Evolutionary conservation across 2,113 vertebrate genomes (phyloP).

Genomic region (Malurus melanocephalus): DNA sequence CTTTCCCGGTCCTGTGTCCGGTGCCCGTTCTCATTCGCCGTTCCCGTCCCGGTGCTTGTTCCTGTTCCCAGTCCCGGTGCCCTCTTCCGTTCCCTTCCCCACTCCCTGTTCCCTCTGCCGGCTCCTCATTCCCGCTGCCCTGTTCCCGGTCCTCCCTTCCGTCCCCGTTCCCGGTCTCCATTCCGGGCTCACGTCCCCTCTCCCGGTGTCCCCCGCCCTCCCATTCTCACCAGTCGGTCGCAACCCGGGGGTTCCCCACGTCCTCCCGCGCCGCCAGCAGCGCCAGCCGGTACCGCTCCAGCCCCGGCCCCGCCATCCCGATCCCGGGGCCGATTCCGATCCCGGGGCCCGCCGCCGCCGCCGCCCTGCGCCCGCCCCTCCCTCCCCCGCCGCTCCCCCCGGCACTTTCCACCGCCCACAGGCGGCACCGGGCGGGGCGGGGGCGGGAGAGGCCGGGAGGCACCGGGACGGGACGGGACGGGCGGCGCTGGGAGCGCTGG

Average conservation of each 20-base stretch:
- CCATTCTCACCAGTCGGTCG: conserved; percentile 77
- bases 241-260: conserved; percentile 77
- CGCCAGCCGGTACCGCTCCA: conserved; percentile 81
- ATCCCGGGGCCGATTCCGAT: not conserved
- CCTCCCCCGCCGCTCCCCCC: no score
- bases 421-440: not conserved
- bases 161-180: not conserved
- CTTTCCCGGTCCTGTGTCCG: not conserved
- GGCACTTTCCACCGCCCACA: not conserved
- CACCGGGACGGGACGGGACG: not conserved
- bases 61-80: not conserved
- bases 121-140: not conserved
- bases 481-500: not conserved
- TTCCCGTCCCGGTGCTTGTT: not conserved
- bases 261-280: conserved; percentile 83
- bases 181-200: not conserved
- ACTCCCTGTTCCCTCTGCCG: not conserved
- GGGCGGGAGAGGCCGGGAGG: not conserved
- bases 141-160: not conserved
- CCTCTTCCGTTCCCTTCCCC: not conserved
- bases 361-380: no score
- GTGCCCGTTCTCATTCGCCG: not conserved
- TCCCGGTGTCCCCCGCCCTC: not conserved
- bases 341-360: no score
- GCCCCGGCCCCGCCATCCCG: conserved; percentile 69